Evolutionary conservation across 2,113 vertebrate genomes (phyloP).

Genomic region (Lophotis ruficrista): DNA sequence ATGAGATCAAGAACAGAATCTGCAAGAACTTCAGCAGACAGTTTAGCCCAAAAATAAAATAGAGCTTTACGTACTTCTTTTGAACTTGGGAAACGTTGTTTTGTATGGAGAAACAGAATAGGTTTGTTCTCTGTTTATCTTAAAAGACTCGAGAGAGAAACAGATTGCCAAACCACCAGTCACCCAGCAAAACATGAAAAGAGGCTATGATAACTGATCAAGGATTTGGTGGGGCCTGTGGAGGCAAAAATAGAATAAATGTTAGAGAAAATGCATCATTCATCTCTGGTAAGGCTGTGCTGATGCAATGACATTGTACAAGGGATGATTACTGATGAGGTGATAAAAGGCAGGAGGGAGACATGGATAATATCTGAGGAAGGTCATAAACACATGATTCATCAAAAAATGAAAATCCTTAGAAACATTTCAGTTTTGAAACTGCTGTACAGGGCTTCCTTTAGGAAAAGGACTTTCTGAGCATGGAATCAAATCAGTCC

Average conservation of each 20-base stretch:
- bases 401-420: constrained; percentile 9
- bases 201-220: neutral
- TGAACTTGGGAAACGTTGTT: neutral
- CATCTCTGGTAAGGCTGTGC: neutral
- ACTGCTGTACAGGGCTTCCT: neutral
- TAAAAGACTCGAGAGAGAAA: neutral
- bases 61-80: neutral
- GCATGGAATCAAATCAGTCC: neutral
- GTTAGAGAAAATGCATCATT: constrained; percentile 2
- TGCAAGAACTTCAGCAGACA: neutral
- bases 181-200: neutral
- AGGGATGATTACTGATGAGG: constrained; percentile 11
- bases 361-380: neutral
- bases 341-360: constrained; percentile 12
- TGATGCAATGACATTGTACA: neutral
- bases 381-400: constrained; percentile 21
- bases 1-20: constrained; percentile 5
- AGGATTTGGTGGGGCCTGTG: neutral
- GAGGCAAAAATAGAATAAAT: constrained; percentile 1
- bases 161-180: neutral
- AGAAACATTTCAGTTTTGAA: neutral
- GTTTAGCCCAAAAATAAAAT: neutral
- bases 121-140: neutral
- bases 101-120: neutral
- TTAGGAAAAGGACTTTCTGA: neutral